phyloP scores from a whole-genome alignment of 1,140 invertebrate genomes.

The Lepeophtheirus salmonis region DNA sequence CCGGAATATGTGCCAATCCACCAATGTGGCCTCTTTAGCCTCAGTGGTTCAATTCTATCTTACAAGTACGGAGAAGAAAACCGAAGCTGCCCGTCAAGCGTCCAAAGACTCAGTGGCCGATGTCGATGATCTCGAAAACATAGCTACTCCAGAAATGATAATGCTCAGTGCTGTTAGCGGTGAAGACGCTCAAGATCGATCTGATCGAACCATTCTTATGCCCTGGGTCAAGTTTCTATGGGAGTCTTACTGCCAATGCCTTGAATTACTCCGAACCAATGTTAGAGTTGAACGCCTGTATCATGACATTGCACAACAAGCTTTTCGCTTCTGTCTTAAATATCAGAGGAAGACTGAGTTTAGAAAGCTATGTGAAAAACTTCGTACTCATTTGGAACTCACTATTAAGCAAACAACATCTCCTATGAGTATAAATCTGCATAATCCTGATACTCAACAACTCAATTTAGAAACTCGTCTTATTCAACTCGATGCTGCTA shows the following conservation, averaged over 20 bases:
- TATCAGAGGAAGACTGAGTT: conserved; percentile 97
- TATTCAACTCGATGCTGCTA: conserved; percentile 76
- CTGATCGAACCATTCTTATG: conserved; percentile 79
- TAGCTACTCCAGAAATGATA: conserved; percentile 91
- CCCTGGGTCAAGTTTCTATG: conserved; percentile 99
- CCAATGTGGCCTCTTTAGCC: conserved; percentile 81
- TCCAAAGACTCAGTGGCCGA: conserved; percentile 69
- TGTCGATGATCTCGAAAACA: conserved; percentile 91
- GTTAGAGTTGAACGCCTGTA: conserved; percentile 84
- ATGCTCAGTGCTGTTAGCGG: conserved; percentile 79
- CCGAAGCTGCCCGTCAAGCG: conserved; percentile 76
- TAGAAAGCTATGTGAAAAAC: conserved; percentile 88
- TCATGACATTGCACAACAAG: conserved; percentile 89
- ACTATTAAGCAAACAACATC: conserved; percentile 54
- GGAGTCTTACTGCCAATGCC: conserved; percentile 97
- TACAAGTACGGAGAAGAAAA: conserved; percentile 80
- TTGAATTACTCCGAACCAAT: conserved; percentile 85
- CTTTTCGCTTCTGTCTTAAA: conserved; percentile 93
- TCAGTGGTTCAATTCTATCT: conserved; percentile 84
- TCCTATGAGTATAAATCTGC: conserved; percentile 66
- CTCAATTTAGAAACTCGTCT: conserved; percentile 89
- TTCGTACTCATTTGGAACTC: conserved; percentile 81
- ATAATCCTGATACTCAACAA: conserved; percentile 78
- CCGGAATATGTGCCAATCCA: conserved; percentile 93
- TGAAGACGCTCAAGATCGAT: conserved; percentile 78